phyloP scores from a whole-genome alignment of 2,113 vertebrate species.

The Cochlearius cochlearius region DNA sequence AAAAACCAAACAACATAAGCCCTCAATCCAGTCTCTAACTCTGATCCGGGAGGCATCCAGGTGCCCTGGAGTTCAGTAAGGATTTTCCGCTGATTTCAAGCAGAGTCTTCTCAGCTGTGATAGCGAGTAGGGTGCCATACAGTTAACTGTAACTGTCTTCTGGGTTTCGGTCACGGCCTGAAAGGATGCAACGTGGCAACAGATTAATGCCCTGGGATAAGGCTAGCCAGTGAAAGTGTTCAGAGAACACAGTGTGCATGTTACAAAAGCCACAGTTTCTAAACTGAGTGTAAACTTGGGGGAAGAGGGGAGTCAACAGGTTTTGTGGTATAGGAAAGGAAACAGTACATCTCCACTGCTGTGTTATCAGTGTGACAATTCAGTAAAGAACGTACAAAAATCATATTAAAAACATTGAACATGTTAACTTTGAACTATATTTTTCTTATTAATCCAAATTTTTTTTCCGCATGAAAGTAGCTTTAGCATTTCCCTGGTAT shows the following conservation, averaged over 20 bases:
- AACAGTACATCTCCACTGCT: not conserved
- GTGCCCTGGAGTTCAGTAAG: not conserved
- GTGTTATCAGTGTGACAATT: not conserved
- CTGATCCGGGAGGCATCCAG: not conserved
- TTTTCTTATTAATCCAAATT: not conserved
- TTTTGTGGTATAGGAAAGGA: not conserved
- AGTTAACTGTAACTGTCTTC: not conserved
- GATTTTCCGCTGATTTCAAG: not conserved
- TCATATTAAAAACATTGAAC: not conserved
- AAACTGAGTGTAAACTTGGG: not conserved
- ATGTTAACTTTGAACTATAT: not conserved
- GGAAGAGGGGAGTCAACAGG: not conserved
- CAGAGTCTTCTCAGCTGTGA: not conserved
- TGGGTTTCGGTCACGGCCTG: not conserved
- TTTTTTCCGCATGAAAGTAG: not conserved
- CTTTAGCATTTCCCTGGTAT: not conserved
- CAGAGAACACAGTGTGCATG: not conserved
- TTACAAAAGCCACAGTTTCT: not conserved
- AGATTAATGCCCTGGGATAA: not conserved
- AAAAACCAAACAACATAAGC: not conserved
- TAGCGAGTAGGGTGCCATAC: not conserved
- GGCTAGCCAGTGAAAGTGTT: not conserved
- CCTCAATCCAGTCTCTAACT: not conserved
- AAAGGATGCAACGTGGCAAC: not conserved
- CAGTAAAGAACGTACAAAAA: not conserved